Evolutionary conservation across 2,113 vertebrate genomes (phyloP).

Genomic region (Progne subis): DNA sequence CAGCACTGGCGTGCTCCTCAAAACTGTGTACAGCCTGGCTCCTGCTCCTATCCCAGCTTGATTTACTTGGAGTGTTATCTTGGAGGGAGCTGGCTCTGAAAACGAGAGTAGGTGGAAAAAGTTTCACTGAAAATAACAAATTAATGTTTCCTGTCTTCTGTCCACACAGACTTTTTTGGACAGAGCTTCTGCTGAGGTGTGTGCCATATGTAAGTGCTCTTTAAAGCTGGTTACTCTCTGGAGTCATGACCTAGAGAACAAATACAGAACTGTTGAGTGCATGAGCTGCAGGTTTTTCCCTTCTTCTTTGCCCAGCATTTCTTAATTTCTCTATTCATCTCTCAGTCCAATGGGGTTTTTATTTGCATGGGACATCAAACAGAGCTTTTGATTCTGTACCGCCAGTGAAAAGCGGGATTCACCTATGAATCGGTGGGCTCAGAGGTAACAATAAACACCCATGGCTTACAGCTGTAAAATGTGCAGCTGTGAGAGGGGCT

Average conservation of each 20-base stretch:
- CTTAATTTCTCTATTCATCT: neutral
- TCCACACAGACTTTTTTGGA: neutral
- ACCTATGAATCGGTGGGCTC: neutral
- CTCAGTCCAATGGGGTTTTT: neutral
- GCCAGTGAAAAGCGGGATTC: neutral
- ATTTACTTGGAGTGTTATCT: neutral
- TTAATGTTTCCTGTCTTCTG: neutral
- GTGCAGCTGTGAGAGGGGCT: neutral
- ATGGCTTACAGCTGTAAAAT: neutral
- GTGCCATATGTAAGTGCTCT: neutral
- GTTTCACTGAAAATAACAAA: slow-evolving; percentile 1
- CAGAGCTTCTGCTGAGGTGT: neutral
- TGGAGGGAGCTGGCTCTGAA: neutral
- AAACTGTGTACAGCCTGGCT: neutral
- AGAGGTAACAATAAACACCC: neutral
- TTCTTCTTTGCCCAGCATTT: neutral
- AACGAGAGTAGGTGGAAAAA: neutral
- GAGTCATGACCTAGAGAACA: neutral
- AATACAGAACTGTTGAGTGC: neutral
- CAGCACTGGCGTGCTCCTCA: neutral
- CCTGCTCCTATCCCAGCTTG: neutral
- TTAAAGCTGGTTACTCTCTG: neutral
- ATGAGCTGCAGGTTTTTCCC: neutral
- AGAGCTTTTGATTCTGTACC: neutral
- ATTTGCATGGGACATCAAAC: neutral